Percentiles rank a stretch among this genome's conserved stretches.
Conservation (phyloP, 2,113 vertebrate genomes). For the Hystrix cristata region DNA sequence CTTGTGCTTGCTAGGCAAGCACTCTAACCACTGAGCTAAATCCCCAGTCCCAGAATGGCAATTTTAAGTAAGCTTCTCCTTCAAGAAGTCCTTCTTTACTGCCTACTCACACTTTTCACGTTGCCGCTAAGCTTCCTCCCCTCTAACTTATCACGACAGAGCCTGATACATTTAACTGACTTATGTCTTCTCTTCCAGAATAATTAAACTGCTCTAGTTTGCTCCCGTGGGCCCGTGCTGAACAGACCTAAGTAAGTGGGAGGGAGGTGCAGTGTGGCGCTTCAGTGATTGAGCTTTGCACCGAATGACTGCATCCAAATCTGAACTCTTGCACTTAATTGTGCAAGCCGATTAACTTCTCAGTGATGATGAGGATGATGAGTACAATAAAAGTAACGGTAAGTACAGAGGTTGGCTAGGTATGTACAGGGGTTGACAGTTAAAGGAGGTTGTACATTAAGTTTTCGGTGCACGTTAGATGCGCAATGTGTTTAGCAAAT, state of each 20-base stretch:
- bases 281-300: background rate
- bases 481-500: background rate
- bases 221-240: too few species aligned
- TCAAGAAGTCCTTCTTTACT: background rate
- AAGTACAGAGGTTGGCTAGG: background rate
- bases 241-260: background rate
- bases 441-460: background rate
- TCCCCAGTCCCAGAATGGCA: background rate
- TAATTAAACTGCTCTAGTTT: background rate
- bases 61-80: background rate
- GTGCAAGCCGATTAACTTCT: background rate
- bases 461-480: background rate
- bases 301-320: background rate
- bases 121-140: background rate
- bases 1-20: too few species aligned
- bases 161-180: background rate
- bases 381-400: too few species aligned
- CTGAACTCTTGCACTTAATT: background rate
- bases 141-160: background rate
- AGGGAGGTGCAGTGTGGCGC: too few species aligned
- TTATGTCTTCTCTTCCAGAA: conserved; percentile 14
- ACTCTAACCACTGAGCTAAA: too few species aligned
- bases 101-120: background rate
- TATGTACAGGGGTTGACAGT: background rate
- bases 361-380: background rate